These are phyloP conservation scores for Eudasyphora cyanicolor DNA, from an alignment of 2,888 invertebrate species.

Conservation along the genomic window DNA sequence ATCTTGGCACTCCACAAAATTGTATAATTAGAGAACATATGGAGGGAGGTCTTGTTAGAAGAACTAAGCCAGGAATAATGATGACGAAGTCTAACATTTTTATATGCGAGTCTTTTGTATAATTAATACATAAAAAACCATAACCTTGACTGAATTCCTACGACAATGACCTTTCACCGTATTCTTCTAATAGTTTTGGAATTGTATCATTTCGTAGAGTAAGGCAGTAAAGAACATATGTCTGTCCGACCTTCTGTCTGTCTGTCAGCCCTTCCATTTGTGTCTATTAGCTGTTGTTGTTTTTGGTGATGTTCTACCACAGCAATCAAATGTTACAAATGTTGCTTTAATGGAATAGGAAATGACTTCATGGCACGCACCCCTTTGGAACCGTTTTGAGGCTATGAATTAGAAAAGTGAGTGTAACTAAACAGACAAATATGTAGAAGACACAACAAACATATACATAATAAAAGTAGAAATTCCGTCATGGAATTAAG, in stretches of 20 bases:
- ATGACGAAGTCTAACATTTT: too few species aligned
- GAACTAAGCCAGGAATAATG: too few species aligned
- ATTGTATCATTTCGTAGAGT: background rate
- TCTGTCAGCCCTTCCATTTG: background rate
- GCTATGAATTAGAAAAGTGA: background rate
- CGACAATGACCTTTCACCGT: constrained; percentile 28
- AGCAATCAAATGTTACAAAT: constrained; percentile 20
- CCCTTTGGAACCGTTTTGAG: background rate
- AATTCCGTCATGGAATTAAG: constrained; percentile 15
- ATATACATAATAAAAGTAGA: background rate
- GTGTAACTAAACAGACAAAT: background rate
- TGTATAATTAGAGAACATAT: too few species aligned
- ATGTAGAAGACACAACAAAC: background rate
- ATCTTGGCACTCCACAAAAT: too few species aligned
- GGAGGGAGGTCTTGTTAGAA: too few species aligned
- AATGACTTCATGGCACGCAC: constrained; percentile 43
- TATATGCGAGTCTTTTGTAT: background rate
- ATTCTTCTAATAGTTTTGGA: background rate
- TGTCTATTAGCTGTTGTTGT: background rate
- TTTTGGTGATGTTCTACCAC: background rate
- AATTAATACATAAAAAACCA: background rate
- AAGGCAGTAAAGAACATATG: background rate
- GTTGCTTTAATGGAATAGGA: constrained; percentile 20
- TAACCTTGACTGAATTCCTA: constrained; percentile 35
- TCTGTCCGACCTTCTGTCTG: background rate